Percentiles rank a stretch among this genome's conserved stretches.
Evolutionary conservation across 2,113 vertebrate genomes (phyloP).

Genomic region (Lontra canadensis): DNA sequence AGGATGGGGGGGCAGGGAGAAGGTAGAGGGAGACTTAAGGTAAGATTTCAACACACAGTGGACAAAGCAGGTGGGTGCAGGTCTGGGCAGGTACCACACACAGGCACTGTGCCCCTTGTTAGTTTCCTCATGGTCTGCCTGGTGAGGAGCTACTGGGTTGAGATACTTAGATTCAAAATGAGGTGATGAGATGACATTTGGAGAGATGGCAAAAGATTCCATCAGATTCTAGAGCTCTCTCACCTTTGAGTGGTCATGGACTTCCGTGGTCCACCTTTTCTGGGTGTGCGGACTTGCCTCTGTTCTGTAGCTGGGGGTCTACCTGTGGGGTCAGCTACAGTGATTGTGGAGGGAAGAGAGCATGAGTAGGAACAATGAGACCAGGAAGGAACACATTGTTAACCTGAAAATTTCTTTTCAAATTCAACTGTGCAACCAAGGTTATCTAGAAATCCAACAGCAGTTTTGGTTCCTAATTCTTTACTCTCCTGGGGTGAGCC

Average conservation of each 20-base stretch:
- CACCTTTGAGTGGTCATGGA: neutral
- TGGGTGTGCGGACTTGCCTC: neutral
- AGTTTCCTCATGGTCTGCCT: too few relatives aligned
- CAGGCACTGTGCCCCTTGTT: rapidly evolving
- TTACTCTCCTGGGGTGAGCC: neutral
- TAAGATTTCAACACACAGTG: neutral
- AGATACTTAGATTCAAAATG: neutral
- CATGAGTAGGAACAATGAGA: neutral
- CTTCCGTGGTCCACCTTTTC: neutral
- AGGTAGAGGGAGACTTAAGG: neutral
- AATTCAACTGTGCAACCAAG: neutral
- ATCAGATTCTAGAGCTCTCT: neutral
- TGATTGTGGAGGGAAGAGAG: neutral
- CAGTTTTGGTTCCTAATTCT: neutral
- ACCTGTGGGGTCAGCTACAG: neutral
- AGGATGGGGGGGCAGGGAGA: too few relatives aligned
- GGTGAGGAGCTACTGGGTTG: neutral
- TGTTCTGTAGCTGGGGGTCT: neutral
- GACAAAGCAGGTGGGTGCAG: neutral
- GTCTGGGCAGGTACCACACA: neutral
- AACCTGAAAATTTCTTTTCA: neutral
- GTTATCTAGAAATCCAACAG: neutral
- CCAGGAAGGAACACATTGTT: neutral
- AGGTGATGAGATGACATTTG: neutral
- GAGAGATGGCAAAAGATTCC: neutral